phyloP scores from a whole-genome alignment of 1,140 invertebrate genomes.

The Phymastichus coffea region DNA sequence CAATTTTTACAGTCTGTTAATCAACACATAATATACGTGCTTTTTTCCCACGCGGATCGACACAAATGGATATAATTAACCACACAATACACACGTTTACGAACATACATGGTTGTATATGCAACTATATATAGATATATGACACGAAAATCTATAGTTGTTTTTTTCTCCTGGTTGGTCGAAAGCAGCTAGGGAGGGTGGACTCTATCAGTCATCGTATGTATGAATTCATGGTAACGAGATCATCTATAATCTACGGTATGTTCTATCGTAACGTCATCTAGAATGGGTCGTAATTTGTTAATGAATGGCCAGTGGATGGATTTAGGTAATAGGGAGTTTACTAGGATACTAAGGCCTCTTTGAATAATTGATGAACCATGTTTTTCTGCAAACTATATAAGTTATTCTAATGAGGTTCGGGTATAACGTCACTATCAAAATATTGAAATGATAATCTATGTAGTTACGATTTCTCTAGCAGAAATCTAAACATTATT shows the following conservation, averaged over 20 bases:
- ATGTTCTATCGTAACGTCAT: slow-evolving; percentile 16
- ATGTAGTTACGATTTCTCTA: no score
- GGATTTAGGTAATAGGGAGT: neutral
- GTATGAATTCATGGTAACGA: no score
- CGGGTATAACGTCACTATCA: no score
- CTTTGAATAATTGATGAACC: no score
- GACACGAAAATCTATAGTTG: slow-evolving; percentile 17
- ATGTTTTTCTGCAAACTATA: no score
- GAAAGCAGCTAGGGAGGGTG: slow-evolving; percentile 52
- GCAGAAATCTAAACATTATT: no score
- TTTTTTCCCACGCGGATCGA: neutral
- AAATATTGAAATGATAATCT: no score
- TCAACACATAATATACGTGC: neutral
- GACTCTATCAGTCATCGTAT: slow-evolving; percentile 19
- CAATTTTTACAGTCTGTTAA: neutral
- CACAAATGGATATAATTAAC: neutral
- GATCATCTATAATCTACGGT: slow-evolving; percentile 14
- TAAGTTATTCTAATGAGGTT: no score
- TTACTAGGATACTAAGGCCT: slow-evolving; percentile 1
- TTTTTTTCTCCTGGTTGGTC: slow-evolving; percentile 24
- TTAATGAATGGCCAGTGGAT: neutral
- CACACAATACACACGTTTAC: slow-evolving; percentile 12
- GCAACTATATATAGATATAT: slow-evolving; percentile 22
- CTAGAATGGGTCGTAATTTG: slow-evolving; percentile 7
- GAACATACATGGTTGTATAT: slow-evolving; percentile 25